Percentiles rank a stretch among this genome's conserved stretches.
phyloP scores from a whole-genome alignment of 2,888 invertebrate species.

The Napeogenes inachia region DNA sequence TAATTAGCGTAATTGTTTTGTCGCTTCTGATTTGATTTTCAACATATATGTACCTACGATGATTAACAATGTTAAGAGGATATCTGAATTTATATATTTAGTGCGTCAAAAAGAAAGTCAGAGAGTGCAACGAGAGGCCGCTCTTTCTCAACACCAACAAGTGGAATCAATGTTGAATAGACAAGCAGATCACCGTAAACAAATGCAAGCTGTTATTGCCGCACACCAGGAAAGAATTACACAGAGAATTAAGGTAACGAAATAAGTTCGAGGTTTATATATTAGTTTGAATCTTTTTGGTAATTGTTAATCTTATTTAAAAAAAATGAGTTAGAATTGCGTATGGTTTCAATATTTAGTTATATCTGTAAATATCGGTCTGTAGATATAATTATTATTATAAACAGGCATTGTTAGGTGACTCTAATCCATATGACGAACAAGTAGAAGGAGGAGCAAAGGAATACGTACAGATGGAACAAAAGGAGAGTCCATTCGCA shows the following conservation, averaged over 20 bases:
- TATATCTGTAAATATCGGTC: slow-evolving; percentile 17
- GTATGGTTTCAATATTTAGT: background rate
- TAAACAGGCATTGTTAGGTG: slow-evolving; percentile 53
- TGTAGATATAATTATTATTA: background rate
- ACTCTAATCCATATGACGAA: slow-evolving; percentile 39
- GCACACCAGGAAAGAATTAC: slow-evolving; percentile 79
- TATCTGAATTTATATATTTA: slow-evolving; percentile 28
- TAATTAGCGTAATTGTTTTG: no score
- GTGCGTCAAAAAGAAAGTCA: slow-evolving; percentile 67
- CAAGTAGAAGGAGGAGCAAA: slow-evolving; percentile 28
- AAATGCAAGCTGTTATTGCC: slow-evolving; percentile 78
- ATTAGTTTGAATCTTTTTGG: background rate
- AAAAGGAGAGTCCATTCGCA: slow-evolving; percentile 47
- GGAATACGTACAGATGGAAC: slow-evolving; percentile 39
- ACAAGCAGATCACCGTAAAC: slow-evolving; percentile 75
- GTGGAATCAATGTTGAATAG: slow-evolving; percentile 72
- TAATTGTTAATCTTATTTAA: background rate
- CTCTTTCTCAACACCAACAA: slow-evolving; percentile 72
- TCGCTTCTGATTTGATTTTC: background rate
- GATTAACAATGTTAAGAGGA: background rate
- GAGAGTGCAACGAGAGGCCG: slow-evolving; percentile 70
- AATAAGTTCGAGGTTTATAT: background rate
- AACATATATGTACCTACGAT: background rate
- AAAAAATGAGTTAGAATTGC: no score
- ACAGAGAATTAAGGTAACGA: slow-evolving; percentile 75